Percentiles rank a stretch among this genome's conserved stretches.
Conservation (phyloP, 2,797 vertebrate species). For the Botia almorhae region DNA sequence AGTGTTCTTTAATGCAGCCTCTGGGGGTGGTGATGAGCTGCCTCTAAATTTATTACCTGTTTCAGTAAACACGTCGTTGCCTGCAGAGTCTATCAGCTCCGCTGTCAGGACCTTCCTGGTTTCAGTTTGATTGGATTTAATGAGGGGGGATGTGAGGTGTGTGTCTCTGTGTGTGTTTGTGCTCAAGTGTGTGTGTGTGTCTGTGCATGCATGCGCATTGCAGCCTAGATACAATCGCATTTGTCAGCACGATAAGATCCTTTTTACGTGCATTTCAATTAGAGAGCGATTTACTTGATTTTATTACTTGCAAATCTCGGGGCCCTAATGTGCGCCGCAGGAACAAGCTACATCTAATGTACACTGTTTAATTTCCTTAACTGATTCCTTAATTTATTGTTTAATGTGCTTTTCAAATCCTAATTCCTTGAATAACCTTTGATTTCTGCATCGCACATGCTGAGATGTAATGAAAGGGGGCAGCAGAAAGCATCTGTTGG, state of each 20-base stretch:
- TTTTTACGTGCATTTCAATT: conserved; percentile 99
- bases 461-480: conserved; percentile 89
- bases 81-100: conserved; percentile 87
- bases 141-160: conserved; percentile 77
- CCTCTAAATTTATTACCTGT: conserved; percentile 89
- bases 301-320: conserved; percentile 86
- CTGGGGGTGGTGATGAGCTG: conserved; percentile 74
- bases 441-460: conserved; percentile 82
- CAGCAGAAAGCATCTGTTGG: conserved; percentile 83
- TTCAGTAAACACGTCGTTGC: conserved; percentile 77
- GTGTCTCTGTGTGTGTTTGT: conserved; percentile 42
- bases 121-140: conserved; percentile 96
- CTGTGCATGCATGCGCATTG: conserved; percentile 67
- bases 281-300: conserved; percentile 93
- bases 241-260: conserved; percentile 97
- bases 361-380: conserved; percentile 98
- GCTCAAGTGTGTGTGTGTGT: conserved; percentile 48
- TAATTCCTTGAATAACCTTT: conserved; percentile 93
- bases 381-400: no score
- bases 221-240: conserved; percentile 91
- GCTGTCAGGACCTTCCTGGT: conserved; percentile 83
- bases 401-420: conserved; percentile 93
- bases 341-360: conserved; percentile 88
- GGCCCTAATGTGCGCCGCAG: conserved; percentile 83
- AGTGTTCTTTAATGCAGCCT: conserved; percentile 78